phyloP scores from a whole-genome alignment of 2,113 vertebrate species.

The Alces alces region DNA sequence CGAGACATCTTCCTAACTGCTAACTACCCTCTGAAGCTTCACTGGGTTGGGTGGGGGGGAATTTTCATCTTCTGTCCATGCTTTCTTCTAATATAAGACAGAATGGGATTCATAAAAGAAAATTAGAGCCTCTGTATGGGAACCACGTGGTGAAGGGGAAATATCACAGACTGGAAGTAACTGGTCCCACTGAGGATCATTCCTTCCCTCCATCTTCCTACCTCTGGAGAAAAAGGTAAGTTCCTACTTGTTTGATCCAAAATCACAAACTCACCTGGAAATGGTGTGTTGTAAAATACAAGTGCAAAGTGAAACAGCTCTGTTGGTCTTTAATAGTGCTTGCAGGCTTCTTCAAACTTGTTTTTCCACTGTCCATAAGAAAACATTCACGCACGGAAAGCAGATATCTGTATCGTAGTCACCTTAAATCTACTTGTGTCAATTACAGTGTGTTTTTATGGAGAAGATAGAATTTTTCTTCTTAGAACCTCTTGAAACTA shows the following conservation, averaged over 20 bases:
- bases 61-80: not conserved
- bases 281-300: not conserved
- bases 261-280: not conserved
- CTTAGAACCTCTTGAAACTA: not conserved
- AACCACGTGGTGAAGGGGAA: not conserved
- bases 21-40: not conserved
- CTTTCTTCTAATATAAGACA: not conserved
- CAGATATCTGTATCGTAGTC: not conserved
- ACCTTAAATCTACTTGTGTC: not conserved
- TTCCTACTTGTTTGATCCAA: not conserved
- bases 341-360: not conserved
- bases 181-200: not conserved
- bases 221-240: not conserved
- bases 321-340: not conserved
- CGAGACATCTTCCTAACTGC: not conserved
- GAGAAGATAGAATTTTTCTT: not conserved
- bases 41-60: accelerated
- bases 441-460: not conserved
- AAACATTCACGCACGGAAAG: not conserved
- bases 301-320: not conserved
- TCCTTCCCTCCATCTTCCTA: not conserved
- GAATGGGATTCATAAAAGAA: not conserved
- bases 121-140: not conserved
- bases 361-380: not conserved
- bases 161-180: not conserved